Evolutionary conservation across 2,888 invertebrate genomes (phyloP), one percentile per base, ranked within the genome.

Genomic region (Barypeithes pellucidus): DNA sequence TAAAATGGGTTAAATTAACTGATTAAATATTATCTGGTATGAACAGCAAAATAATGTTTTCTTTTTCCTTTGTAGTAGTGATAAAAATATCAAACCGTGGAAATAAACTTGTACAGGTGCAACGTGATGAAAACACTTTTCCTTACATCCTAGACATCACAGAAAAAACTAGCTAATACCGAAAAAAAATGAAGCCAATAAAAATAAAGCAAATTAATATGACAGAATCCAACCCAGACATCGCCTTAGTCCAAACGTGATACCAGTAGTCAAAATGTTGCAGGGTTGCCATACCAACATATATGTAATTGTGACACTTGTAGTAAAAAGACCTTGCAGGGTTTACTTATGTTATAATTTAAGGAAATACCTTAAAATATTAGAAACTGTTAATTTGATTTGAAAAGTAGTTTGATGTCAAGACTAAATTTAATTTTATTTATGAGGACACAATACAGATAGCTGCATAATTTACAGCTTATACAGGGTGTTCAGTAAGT

Each of bases 171-270:
- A 60, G 60, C 33, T 36, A 59, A 60, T 22, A 43, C 45, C 12
- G 29, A 14, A 62, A 18, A 22, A 62, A 62, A 8, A 14, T 47
- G 22, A 45, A 45, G 45, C 62, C 60, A 60, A 60, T 60, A 45
- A 47, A 29, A 47, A 41, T n/a, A 65, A 36, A 65, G 52, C 39
- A 52, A 52, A 20, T 52, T 52, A 50, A 43, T n/a, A 45, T 50
- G 24, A 47, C 12, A 71, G 74, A 71, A 68, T 75, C 67, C 77
- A 79, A 80, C 80, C 80, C 81, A 81, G 81, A 81, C 81, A 80
- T 79, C 80, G 81, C 77, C 77, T 78, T 79, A 81, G 80, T 81
- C 81, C 81, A 74, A 78, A 75, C 50, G 45, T 73, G 52, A 62
- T 52, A 59, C 24, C 63, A 63, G 20, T 57, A 18, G 29, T 57